Evolutionary conservation across 2,888 invertebrate species (phyloP), one percentile per base, ranked within the genome.

Genomic region (Drosophila kuntzei): DNA sequence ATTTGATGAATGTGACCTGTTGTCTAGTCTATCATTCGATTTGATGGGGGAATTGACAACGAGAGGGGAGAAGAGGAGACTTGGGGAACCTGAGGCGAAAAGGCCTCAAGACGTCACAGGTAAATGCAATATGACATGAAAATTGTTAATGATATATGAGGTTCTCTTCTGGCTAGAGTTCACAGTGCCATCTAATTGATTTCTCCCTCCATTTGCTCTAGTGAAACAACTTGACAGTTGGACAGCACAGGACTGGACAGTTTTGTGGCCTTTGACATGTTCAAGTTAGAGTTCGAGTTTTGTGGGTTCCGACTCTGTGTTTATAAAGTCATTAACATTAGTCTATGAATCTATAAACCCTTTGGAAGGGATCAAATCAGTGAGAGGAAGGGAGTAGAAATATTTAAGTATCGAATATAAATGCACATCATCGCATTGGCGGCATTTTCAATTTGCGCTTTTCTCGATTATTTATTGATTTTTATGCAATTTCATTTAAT

Each of bases 401-500:
- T 12, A 11, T n/a, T 3, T 1, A 41, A 22, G 20, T 27, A 37
- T 37, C 16, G 25, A 37, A 7, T 16, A 51, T 43, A 67, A 47
- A 36, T 67, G 76, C 61, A 49, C 37, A 76, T 55, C 74, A 75
- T 71, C 71, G 67, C 62, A 47, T 50, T 54, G 62, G 51, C 41
- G 54, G 54, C 53, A 11, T 55, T 51, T 51, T 51, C 44, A 68
- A 34, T 69, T 63, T 54, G 46, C 36, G 37, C 34, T 39, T 66
- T 46, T 60, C 46, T 37, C 14, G 47, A 44, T 58, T 46, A 57
- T 60, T 66, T 86, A 87, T 87, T 76, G 87, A 87, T 85, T 85
- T 85, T 89, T 89, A 58, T 85, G 89, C 87, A 84, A 81, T 86
- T 87, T 89, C 85, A 86, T 85, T 87, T 81, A 87, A 87, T 87